Evolutionary conservation across 2,113 vertebrate species (phyloP), one percentile per base, ranked within the genome.

Genomic region (Empidonax alnorum): DNA sequence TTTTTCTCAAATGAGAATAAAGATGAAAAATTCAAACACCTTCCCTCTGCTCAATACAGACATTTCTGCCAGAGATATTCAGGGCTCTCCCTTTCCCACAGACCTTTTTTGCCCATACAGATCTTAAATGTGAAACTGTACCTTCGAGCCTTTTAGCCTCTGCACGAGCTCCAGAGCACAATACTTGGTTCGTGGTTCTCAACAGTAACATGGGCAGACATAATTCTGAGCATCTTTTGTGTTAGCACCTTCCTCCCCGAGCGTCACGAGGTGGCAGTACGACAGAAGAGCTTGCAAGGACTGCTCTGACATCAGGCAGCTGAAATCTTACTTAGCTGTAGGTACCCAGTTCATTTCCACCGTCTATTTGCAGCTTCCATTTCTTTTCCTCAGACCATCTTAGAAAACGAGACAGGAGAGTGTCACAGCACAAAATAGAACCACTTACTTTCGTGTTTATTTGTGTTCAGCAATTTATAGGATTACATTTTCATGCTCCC

Each of bases 231-330:
- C 37, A 41, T 53, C 21, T 30, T 68, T 33, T 59, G 31, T 14
- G 76, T 12, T 15, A 65, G 31, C 66, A 68, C 15, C 24, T 33
- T 92, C 82, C 42, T 49, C 31, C 42, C 65, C 1, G 12, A 47
- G 41, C 3, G n/a, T 61, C 96, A 90, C 65, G 25, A 96, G 96
- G 58, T 94, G 93, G 96, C 93, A 92, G 76, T 27, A 75, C 35
- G 27, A 39, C 79, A 90, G 90, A 95, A 78, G 31, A 12, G 22
- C 93, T 74, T 22, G 31, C 85, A 12, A 27, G 23, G 35, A 33
- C 72, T 63, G 28, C 28, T 41, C 10, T 10, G 20, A 3, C 5
- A 9, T 1, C 23, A 50, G 25, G 44, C 79, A 24, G 61, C 59
- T 33, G 52, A 72, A 81, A 37, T 33, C 33, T 10, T 10, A 3